phyloP scores from a whole-genome alignment of 2,113 vertebrate species.

The Phocoena phocoena region DNA sequence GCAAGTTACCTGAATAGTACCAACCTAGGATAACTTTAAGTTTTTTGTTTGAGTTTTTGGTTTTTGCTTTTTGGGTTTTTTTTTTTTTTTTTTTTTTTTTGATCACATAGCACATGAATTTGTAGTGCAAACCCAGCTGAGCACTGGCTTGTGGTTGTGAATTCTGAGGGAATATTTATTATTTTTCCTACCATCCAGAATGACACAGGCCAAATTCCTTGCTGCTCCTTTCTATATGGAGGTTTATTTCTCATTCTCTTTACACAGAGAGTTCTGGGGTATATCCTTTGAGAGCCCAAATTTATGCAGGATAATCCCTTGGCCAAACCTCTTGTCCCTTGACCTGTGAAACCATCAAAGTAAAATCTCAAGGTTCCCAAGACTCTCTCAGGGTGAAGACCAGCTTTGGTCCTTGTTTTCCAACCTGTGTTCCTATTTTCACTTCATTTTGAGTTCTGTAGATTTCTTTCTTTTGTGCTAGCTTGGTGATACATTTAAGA shows the following conservation, averaged over 20 bases:
- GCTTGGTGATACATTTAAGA: neutral
- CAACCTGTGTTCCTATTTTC: neutral
- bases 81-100: too few relatives aligned
- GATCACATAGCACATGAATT: neutral
- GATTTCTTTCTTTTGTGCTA: slow-evolving; percentile 20
- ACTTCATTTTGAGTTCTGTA: neutral
- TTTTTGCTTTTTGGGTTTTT: too few relatives aligned
- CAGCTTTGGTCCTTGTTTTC: neutral
- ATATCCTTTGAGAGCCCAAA: neutral
- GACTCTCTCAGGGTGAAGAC: neutral
- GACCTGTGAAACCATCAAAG: neutral
- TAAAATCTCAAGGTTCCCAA: neutral
- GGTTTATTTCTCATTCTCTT: neutral
- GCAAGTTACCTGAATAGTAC: neutral
- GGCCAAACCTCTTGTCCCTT: neutral
- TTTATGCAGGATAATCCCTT: neutral
- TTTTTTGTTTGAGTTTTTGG: neutral
- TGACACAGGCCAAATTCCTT: neutral
- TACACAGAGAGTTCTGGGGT: neutral
- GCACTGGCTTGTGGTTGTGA: neutral
- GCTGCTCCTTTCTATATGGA: neutral
- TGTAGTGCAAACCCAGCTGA: neutral
- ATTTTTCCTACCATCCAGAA: neutral
- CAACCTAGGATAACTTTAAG: neutral
- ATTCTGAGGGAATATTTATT: neutral